Evolutionary conservation across 2,888 invertebrate genomes (phyloP), one percentile per base, ranked within the genome.

Genomic region (Megamerina dolium): DNA sequence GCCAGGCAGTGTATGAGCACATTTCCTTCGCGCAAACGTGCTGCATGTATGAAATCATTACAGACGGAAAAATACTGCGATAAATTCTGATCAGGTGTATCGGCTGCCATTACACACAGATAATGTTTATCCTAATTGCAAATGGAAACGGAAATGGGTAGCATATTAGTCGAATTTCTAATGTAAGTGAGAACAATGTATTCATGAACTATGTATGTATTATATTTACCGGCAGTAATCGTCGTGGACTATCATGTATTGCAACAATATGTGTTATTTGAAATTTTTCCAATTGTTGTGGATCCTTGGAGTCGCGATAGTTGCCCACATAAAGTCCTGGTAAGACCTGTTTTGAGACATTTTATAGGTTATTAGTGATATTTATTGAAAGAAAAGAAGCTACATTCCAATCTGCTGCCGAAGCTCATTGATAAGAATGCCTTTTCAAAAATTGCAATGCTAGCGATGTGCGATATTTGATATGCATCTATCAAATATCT

Each of bases 41-140:
- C 94, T 1, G 85, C 85, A 70, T 96, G 96, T 58, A 96, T 95
- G 70, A 96, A 96, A 70, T 96, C 94, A 75, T 93, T 95, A 75
- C 92, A 93, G 52, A 90, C 74, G 33, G 90, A 80, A 74, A 96
- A 95, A 74, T 89, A 93, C 72, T 92, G 93, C 26, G 87, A 84
- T 41, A 96, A 77, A 73, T 94, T 92, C 74, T 96, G 94, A 61
- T 89, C 87, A 0, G 94, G 91, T 12, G 87, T 87, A 72, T 96
- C 96, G n/a, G 93, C 87, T 33, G 95, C 95, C 80, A 89, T 81
- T 53, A 96, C 91, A 70, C 94, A 94, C 38, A 95, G 77, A 70
- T 96, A 96, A 72, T 93, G 89, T 64, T 91, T 93, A 72, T 95
- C 93, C 94, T 94, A 77, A 6, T 3, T n/a, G 13, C 4, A 35